Conservation (phyloP, 2,888 invertebrate species). For the Ochlodes sylvanus region DNA sequence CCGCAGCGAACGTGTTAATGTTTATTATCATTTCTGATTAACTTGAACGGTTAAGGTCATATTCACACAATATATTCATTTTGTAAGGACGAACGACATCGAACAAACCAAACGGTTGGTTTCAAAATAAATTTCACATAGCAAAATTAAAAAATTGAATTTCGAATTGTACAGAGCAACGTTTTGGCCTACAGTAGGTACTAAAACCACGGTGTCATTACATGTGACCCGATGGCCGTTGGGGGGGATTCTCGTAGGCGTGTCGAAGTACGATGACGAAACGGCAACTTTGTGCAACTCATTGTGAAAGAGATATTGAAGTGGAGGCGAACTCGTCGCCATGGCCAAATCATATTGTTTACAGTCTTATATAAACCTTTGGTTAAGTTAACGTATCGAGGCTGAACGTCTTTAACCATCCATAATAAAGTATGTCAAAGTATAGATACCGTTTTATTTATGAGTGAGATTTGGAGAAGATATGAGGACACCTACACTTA, state of each 20-base stretch:
- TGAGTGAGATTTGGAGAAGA: not conserved
- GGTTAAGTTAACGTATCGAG: slow-evolving; percentile 18
- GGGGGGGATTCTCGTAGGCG: slow-evolving; percentile 64
- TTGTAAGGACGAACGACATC: no score
- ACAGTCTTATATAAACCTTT: slow-evolving; percentile 34
- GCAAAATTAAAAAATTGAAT: no score
- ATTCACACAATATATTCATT: no score
- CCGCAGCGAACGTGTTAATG: no score
- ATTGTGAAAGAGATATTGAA: slow-evolving; percentile 79
- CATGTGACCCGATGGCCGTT: slow-evolving; percentile 38
- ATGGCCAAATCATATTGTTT: slow-evolving; percentile 48
- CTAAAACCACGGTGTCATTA: not conserved
- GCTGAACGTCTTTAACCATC: not conserved
- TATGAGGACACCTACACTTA: no score
- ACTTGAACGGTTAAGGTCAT: no score
- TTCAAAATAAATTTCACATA: no score
- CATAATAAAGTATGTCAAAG: not conserved
- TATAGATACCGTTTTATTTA: not conserved
- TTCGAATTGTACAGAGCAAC: not conserved
- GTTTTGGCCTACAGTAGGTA: not conserved
- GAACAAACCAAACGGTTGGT: no score
- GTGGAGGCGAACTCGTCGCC: slow-evolving; percentile 61
- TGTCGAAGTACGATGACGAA: slow-evolving; percentile 75
- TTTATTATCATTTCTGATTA: no score
- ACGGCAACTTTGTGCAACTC: slow-evolving; percentile 75